A percentile compares a stretch with the other conserved stretches of the same genome.
These are phyloP conservation scores for Phaethornis superciliosus DNA, from an alignment of 2,113 vertebrate species.

Conservation along the genomic window DNA sequence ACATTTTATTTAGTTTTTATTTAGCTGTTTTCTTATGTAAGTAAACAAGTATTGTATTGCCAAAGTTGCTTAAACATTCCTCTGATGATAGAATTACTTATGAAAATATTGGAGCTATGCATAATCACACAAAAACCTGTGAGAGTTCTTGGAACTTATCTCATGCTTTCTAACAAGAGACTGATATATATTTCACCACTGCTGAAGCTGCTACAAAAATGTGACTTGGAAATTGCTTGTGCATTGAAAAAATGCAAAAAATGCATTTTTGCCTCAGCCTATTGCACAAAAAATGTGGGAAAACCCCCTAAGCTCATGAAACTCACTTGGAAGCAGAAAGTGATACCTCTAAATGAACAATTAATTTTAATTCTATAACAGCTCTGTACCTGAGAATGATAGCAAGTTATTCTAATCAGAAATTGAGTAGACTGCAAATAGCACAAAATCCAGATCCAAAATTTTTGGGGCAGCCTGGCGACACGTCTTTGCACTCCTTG, in stretches of 20 bases:
- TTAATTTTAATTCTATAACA: not conserved
- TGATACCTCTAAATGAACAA: not conserved
- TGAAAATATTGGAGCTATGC: not conserved
- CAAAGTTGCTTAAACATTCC: not conserved
- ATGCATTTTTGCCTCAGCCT: not conserved
- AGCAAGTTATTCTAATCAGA: not conserved
- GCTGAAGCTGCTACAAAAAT: not conserved
- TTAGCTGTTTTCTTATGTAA: not conserved
- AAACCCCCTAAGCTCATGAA: not conserved
- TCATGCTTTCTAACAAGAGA: not conserved
- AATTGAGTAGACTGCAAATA: not conserved
- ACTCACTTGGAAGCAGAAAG: not conserved
- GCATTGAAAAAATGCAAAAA: not conserved
- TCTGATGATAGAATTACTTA: not conserved
- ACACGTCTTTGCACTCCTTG: not conserved
- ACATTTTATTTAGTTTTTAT: constrained; percentile 34
- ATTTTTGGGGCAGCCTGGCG: not conserved
- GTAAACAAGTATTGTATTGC: not conserved
- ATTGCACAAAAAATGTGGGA: not conserved
- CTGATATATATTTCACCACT: not conserved
- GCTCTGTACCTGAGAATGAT: not conserved
- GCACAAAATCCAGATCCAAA: not conserved
- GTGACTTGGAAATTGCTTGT: not conserved
- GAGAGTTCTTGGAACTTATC: not conserved
- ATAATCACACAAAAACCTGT: not conserved